phyloP scores from a whole-genome alignment of 2,797 vertebrate genomes.

The Myotis vivesi region DNA sequence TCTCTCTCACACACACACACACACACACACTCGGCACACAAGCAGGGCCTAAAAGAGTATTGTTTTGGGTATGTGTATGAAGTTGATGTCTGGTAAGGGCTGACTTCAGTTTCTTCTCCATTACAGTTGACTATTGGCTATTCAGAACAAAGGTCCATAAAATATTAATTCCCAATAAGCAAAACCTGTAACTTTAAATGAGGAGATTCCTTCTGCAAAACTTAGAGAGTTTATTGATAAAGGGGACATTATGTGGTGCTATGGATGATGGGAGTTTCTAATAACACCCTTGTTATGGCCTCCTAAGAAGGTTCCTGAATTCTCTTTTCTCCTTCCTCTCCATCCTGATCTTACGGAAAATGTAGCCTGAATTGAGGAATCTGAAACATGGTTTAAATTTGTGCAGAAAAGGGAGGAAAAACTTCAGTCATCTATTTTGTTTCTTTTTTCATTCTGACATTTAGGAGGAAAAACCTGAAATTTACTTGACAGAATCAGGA shows the following conservation, averaged over 20 bases:
- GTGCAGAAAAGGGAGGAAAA: not conserved
- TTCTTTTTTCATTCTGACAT: constrained; percentile 13
- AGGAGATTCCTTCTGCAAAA: not conserved
- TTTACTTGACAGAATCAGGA: not conserved
- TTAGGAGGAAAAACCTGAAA: not conserved
- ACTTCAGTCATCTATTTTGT: not conserved
- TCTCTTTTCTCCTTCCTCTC: not conserved
- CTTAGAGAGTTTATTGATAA: not conserved
- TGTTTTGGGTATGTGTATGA: not conserved
- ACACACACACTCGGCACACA: not conserved
- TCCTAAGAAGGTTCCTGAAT: not conserved
- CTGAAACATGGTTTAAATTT: not conserved
- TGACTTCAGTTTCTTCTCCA: not conserved
- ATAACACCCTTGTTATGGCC: not conserved
- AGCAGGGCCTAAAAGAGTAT: not conserved
- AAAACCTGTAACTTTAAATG: not conserved
- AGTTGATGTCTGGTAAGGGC: not conserved
- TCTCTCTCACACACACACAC: too few species aligned
- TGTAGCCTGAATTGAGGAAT: not conserved
- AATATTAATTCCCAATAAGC: not conserved
- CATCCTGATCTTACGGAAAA: not conserved
- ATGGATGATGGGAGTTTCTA: not conserved
- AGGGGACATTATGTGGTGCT: too few species aligned
- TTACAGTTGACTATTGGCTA: not conserved
- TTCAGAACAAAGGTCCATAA: not conserved